Base-by-base conservation (phyloP, 2,113 vertebrate genomes). In the Reinhardtius hippoglossoides region DNA sequence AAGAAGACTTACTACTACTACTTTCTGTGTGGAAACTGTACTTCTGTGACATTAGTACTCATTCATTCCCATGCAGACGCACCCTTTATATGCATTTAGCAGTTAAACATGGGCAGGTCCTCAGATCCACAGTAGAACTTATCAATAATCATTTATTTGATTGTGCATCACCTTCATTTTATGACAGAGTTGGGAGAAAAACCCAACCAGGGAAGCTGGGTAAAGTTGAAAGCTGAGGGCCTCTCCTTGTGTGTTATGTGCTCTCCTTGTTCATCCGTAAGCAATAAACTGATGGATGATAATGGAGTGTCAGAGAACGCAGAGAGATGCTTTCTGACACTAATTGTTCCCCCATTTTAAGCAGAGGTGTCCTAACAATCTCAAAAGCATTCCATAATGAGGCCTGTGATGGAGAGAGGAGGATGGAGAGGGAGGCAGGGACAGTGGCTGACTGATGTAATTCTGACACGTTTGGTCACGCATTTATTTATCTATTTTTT, bases 261-360 rank as follows among this genome's bases (percentile, higher is more conserved):
- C 75, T 64, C 31, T 79, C 58, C 64, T 42, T 5, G 3, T 67
- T 62, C 75, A 64, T 89, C 81, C 74, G 64, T 69, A 71, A 58
- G 27, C 27, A 31, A 57, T 67, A 65, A 89, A 81, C 69, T 67
- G 71, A 81, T 78, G 72, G 57, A 74, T 77, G 76, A 82, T 88
- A 86, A 88, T 67, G 65, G 73, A 75, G 64, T 50, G 72, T 74
- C 72, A 76, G 71, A 58, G 71, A 79, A 67, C 3, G 48, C 58
- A 71, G 68, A 79, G 35, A 69, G 81, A 88, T 79, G 78, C 74
- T 78, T 81, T 60, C 65, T 88, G 84, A 72, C 86, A 72, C 78
- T 88, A 92, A 92, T 89, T 92, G 90, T 87, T 88, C 76, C 78
- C 80, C 81, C 73, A 78, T 90, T 82, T 76, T 83, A 83, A 84